Percentiles rank a stretch among this genome's conserved stretches.
phyloP scores from a whole-genome alignment of 2,888 invertebrate species.

The Drepanosiphum platanoidis region DNA sequence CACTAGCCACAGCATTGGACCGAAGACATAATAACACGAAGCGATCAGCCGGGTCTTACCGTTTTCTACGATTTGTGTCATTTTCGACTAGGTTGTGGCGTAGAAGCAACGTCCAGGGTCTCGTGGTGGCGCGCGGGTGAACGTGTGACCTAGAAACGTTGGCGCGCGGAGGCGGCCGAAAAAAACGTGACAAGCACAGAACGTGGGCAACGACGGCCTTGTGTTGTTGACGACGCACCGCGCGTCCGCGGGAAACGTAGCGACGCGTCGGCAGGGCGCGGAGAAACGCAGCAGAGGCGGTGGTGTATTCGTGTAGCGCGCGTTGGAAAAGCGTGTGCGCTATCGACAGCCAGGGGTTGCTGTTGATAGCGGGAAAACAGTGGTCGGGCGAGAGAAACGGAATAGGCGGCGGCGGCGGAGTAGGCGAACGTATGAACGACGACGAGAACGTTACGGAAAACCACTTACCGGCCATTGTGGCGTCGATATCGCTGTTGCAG shows the following conservation, averaged over 20 bases:
- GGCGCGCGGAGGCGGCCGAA: slow-evolving; percentile 25
- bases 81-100: background rate
- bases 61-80: slow-evolving; percentile 31
- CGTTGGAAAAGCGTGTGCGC: slow-evolving; percentile 32
- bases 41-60: too few relatives aligned
- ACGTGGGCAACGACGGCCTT: slow-evolving; percentile 2
- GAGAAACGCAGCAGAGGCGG: background rate
- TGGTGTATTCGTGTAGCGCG: background rate
- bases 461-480: slow-evolving; percentile 61
- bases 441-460: slow-evolving; percentile 14
- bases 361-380: background rate
- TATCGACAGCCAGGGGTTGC: background rate
- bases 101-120: background rate
- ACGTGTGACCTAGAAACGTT: slow-evolving; percentile 48
- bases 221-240: background rate
- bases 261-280: background rate
- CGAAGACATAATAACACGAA: too few relatives aligned
- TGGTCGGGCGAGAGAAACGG: background rate
- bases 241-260: background rate
- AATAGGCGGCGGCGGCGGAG: background rate
- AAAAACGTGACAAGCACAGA: slow-evolving; percentile 39
- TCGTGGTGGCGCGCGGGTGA: background rate
- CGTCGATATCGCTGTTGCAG: slow-evolving; percentile 62
- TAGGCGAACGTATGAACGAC: background rate
- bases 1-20: too few relatives aligned